Conservation (phyloP, 2,888 invertebrate genomes). For the Lepidonotus clava region DNA sequence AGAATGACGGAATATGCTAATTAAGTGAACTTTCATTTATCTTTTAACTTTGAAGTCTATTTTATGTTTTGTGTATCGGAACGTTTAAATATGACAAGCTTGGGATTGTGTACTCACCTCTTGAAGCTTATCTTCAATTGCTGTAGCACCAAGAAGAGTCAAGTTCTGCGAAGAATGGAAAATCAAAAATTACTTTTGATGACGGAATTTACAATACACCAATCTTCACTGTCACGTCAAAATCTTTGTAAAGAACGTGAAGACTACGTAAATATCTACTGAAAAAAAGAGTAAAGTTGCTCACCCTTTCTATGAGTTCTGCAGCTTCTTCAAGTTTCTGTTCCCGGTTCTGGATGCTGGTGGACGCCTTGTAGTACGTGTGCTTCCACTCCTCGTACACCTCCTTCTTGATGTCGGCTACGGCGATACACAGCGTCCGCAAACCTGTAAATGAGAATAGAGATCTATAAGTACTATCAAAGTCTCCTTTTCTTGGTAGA, state of each 20-base stretch:
- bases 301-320: constrained; percentile 90
- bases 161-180: constrained; percentile 85
- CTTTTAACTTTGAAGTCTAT: neutral
- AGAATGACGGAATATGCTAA: too few relatives aligned
- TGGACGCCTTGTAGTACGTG: constrained; percentile 91
- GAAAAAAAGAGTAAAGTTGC: neutral
- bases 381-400: constrained; percentile 86
- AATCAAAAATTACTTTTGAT: neutral
- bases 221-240: neutral
- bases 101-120: constrained; percentile 81
- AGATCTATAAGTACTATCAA: too few relatives aligned
- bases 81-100: neutral
- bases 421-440: constrained; percentile 95
- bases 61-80: neutral
- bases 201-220: neutral
- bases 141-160: constrained; percentile 94
- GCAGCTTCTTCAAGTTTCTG: constrained; percentile 95
- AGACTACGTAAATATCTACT: neutral
- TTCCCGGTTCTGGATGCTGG: constrained; percentile 91
- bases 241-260: neutral
- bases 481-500: too few relatives aligned
- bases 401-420: constrained; percentile 88
- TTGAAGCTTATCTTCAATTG: constrained; percentile 98
- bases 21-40: too few relatives aligned
- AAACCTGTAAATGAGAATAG: constrained; percentile 82